Conservation (phyloP, 2,888 invertebrate genomes). For the Ernsta delagoae region DNA sequence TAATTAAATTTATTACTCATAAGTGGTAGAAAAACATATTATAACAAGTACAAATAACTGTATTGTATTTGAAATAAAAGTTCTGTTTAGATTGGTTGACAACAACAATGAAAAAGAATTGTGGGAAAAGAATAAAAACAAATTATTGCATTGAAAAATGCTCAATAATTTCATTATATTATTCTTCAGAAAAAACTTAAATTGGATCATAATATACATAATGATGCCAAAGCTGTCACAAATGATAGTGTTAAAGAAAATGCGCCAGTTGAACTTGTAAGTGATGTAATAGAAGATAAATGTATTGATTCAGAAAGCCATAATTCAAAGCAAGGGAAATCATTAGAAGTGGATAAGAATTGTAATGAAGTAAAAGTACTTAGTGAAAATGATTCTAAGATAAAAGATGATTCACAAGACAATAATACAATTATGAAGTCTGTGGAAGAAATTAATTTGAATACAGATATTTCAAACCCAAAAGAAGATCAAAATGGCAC, state of each 20-base stretch:
- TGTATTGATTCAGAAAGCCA: not conserved
- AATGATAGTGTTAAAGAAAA: not conserved
- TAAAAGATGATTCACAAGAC: constrained; percentile 29
- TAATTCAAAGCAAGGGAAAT: not conserved
- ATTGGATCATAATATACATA: constrained; percentile 36
- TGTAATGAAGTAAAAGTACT: constrained; percentile 20
- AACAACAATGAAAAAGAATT: too few relatives aligned
- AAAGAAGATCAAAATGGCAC: constrained; percentile 1
- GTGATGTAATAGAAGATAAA: not conserved
- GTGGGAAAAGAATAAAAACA: too few relatives aligned
- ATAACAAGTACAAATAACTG: too few relatives aligned
- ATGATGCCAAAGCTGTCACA: not conserved
- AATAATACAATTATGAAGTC: constrained; percentile 19
- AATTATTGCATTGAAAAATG: too few relatives aligned
- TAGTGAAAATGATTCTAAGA: constrained; percentile 16
- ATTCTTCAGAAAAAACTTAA: too few relatives aligned
- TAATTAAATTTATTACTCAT: too few relatives aligned
- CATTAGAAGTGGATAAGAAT: constrained; percentile 16
- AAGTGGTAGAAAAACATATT: too few relatives aligned
- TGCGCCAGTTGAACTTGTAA: not conserved
- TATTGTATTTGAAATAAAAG: too few relatives aligned
- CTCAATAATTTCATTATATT: too few relatives aligned
- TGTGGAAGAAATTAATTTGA: not conserved
- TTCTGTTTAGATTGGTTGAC: too few relatives aligned
- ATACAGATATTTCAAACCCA: constrained; percentile 29